A percentile compares a stretch with the other conserved stretches of the same genome.
phyloP scores from a whole-genome alignment of 2,113 vertebrate species.

The Eulacestoma nigropectus region DNA sequence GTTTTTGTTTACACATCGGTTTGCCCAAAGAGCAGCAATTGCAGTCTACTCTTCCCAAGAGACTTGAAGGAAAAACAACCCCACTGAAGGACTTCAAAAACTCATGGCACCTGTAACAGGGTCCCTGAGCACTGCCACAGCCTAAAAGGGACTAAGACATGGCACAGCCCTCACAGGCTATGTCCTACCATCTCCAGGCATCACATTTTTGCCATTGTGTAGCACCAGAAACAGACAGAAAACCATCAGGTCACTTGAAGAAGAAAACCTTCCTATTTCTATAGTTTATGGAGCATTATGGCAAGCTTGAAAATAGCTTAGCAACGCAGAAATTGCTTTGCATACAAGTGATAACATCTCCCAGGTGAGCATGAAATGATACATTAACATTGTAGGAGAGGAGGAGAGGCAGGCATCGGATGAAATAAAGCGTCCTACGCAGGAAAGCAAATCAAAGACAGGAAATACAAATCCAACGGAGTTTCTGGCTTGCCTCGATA shows the following conservation, averaged over 20 bases:
- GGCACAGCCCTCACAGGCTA: neutral
- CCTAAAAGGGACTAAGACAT: neutral
- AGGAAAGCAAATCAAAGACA: neutral
- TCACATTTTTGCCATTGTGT: neutral
- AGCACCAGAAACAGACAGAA: neutral
- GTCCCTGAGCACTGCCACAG: neutral
- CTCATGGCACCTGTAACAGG: neutral
- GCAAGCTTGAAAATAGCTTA: neutral
- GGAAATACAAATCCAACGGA: constrained; percentile 15
- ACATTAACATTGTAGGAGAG: neutral
- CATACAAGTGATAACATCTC: neutral
- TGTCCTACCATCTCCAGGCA: fast-evolving
- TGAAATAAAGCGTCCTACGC: neutral
- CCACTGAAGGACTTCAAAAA: neutral
- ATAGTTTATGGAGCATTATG: neutral
- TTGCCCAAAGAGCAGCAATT: neutral
- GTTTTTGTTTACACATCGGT: neutral
- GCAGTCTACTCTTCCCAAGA: neutral
- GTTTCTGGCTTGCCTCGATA: neutral
- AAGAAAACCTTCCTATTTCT: neutral
- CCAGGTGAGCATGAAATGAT: constrained; percentile 14
- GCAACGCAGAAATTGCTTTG: neutral
- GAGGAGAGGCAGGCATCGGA: neutral
- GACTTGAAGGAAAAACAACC: neutral
- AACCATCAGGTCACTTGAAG: neutral